Percentiles rank a stretch among this genome's conserved stretches.
These are phyloP conservation scores for Dasysyrphus tricinctus DNA, from an alignment of 2,888 invertebrate genomes.

Conservation along the genomic window DNA sequence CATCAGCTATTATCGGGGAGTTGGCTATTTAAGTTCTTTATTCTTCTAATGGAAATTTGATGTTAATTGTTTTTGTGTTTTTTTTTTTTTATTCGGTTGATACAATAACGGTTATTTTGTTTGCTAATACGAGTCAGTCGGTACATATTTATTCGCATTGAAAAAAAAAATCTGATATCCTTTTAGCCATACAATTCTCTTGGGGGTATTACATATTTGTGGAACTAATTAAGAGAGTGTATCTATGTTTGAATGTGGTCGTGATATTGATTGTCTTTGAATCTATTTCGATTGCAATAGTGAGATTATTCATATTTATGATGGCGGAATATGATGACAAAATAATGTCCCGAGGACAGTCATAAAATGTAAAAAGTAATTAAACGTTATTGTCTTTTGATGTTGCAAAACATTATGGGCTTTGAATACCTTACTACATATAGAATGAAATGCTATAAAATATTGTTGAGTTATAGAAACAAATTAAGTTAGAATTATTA, in stretches of 20 bases:
- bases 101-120: constrained; percentile 2
- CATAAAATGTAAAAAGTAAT: constrained; percentile 26
- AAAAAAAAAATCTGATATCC: neutral
- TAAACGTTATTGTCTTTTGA: constrained; percentile 12
- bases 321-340: neutral
- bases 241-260: constrained; percentile 22
- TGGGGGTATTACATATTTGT: neutral
- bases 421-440: neutral
- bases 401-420: neutral
- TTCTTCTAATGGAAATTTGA: constrained; percentile 31
- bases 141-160: neutral
- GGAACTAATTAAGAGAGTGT: constrained; percentile 48
- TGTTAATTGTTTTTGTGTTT: constrained; percentile 19
- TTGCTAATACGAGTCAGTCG: neutral
- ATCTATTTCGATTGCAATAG: constrained; percentile 49
- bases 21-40: constrained; percentile 8
- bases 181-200: neutral
- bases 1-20: neutral
- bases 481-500: no score
- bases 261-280: constrained; percentile 21
- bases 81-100: constrained; percentile 1
- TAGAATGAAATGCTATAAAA: neutral
- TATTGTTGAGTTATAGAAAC: neutral
- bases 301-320: constrained; percentile 4
- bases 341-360: neutral